Conservation (phyloP, 2,888 invertebrate species). For the Ethmia dodecea region DNA sequence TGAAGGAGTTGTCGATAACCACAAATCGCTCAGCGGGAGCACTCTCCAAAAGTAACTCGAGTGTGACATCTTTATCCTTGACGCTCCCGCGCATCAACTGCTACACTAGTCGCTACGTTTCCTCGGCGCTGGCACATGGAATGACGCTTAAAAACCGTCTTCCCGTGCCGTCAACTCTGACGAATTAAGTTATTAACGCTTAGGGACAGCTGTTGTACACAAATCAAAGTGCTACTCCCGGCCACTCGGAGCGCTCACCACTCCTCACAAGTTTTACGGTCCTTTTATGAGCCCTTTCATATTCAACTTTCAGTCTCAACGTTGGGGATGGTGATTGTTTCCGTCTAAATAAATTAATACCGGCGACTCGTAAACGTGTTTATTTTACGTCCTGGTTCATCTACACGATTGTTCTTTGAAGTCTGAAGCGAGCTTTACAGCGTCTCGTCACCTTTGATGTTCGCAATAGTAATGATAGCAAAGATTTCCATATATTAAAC, state of each 20-base stretch:
- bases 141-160: conserved; percentile 57
- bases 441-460: conserved; percentile 56
- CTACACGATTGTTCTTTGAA: conserved; percentile 62
- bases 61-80: conserved; percentile 43
- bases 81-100: conserved; percentile 47
- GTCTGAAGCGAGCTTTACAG: conserved; percentile 39
- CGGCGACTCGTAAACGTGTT: conserved; percentile 54
- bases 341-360: conserved; percentile 67
- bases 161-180: conserved; percentile 66
- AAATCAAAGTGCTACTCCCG: conserved; percentile 68
- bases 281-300: conserved; percentile 69
- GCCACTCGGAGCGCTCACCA: conserved; percentile 52
- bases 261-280: conserved; percentile 60
- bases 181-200: conserved; percentile 77
- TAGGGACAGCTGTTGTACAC: conserved; percentile 67
- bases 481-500: conserved; percentile 41
- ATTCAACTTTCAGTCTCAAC: conserved; percentile 60
- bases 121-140: conserved; percentile 60
- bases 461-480: conserved; percentile 35
- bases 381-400: conserved; percentile 46
- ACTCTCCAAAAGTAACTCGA: conserved; percentile 29
- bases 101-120: conserved; percentile 45
- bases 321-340: conserved; percentile 54
- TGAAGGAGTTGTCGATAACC: conserved; percentile 47
- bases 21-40: conserved; percentile 57